Evolutionary conservation across 2,113 vertebrate species (phyloP).

Genomic region (Panthera leo): DNA sequence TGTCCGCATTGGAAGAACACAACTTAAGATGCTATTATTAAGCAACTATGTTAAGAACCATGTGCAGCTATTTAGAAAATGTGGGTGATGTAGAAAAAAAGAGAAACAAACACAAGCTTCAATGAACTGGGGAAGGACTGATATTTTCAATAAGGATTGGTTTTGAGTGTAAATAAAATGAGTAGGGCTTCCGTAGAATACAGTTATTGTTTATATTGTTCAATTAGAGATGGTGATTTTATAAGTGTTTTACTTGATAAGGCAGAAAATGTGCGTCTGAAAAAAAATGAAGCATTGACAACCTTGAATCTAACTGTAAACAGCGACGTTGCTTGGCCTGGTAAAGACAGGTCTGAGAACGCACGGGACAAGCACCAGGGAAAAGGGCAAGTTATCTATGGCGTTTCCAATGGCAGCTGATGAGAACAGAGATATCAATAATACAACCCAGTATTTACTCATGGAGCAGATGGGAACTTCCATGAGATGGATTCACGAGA

Average conservation of each 20-base stretch:
- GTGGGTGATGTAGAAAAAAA: background rate
- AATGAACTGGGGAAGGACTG: background rate
- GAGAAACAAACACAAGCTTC: background rate
- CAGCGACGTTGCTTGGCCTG: background rate
- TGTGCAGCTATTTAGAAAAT: background rate
- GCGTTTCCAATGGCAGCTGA: background rate
- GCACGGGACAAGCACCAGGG: background rate
- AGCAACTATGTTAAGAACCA: background rate
- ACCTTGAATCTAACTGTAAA: background rate
- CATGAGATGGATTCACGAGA: background rate
- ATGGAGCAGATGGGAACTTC: background rate
- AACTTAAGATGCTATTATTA: background rate
- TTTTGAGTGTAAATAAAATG: background rate
- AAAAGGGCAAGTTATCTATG: background rate
- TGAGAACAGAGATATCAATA: background rate
- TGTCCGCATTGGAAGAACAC: too few species aligned
- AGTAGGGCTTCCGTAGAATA: background rate
- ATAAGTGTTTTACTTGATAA: fast-evolving
- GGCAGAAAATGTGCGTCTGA: background rate
- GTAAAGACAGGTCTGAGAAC: background rate
- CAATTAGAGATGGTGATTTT: background rate
- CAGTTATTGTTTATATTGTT: background rate
- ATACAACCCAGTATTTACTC: background rate
- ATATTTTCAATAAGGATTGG: background rate
- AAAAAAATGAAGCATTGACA: background rate